phyloP scores from a whole-genome alignment of 2,113 vertebrate species.

The Nesogale talazaci region DNA sequence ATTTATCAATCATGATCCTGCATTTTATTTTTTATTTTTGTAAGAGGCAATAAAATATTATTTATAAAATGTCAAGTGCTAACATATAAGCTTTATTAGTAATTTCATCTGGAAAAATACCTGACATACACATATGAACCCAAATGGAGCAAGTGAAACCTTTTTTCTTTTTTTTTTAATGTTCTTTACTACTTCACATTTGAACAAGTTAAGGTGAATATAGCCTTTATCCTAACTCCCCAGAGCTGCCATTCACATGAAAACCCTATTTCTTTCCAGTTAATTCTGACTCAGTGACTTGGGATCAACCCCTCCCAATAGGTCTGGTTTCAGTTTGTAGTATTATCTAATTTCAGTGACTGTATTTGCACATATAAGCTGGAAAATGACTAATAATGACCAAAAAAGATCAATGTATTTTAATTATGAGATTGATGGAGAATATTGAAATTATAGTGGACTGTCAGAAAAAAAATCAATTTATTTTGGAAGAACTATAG shows the following conservation, averaged over 20 bases:
- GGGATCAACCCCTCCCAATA: neutral
- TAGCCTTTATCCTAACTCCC: neutral
- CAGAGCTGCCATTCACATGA: neutral
- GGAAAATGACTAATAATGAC: too few species aligned
- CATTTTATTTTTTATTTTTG: neutral
- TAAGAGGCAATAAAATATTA: constrained; percentile 23
- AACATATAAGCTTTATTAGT: neutral
- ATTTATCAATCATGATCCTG: neutral
- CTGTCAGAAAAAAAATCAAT: too few species aligned
- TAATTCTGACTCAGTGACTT: neutral
- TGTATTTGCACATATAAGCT: too few species aligned
- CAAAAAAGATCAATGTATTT: too few species aligned
- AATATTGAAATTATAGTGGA: too few species aligned
- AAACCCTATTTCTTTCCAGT: neutral
- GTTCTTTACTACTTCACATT: neutral
- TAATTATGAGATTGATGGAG: too few species aligned
- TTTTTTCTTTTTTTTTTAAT: too few species aligned
- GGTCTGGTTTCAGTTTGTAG: neutral
- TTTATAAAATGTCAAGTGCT: neutral
- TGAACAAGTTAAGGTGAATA: neutral
- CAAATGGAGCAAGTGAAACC: neutral
- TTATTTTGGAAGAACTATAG: too few species aligned
- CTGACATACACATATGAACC: neutral
- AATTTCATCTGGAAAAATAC: neutral
- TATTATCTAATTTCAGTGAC: neutral